Conservation (phyloP, 2,888 invertebrate species). For the Erebia ligea region DNA sequence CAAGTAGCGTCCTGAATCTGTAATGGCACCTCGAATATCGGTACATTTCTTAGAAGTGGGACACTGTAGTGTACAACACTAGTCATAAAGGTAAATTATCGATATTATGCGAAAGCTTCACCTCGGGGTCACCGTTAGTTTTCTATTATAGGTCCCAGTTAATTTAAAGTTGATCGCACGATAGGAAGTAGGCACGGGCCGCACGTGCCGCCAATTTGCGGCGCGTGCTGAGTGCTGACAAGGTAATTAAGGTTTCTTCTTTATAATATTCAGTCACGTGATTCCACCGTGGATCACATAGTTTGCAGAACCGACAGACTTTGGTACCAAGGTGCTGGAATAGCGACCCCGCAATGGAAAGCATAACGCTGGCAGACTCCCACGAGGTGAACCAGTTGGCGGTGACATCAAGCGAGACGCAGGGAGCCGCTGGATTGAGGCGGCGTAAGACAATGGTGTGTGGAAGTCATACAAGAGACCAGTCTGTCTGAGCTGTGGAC, state of each 20-base stretch:
- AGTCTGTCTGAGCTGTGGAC: no score
- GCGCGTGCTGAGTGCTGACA: not conserved
- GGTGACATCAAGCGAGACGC: no score
- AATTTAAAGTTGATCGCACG: slow-evolving; percentile 47
- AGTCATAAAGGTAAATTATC: slow-evolving; percentile 46
- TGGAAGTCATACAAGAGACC: no score
- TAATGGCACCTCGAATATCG: slow-evolving; percentile 1
- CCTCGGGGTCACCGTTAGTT: slow-evolving; percentile 54
- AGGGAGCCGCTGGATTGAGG: no score
- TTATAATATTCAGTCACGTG: not conserved
- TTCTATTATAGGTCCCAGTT: slow-evolving; percentile 44
- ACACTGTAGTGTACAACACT: slow-evolving; percentile 11
- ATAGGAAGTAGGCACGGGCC: slow-evolving; percentile 37
- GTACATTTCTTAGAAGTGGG: not conserved
- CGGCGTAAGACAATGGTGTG: no score
- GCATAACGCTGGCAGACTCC: no score
- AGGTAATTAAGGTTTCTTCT: not conserved
- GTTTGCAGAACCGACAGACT: no score
- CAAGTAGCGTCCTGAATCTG: not conserved
- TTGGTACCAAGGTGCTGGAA: no score
- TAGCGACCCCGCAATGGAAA: no score
- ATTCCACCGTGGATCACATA: no score
- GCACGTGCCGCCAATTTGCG: not conserved
- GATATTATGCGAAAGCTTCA: slow-evolving; percentile 53
- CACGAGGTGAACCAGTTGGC: no score